These are phyloP conservation scores for Bradynema listronoti DNA, from an alignment of 1,140 invertebrate genomes.

Conservation along the genomic window DNA sequence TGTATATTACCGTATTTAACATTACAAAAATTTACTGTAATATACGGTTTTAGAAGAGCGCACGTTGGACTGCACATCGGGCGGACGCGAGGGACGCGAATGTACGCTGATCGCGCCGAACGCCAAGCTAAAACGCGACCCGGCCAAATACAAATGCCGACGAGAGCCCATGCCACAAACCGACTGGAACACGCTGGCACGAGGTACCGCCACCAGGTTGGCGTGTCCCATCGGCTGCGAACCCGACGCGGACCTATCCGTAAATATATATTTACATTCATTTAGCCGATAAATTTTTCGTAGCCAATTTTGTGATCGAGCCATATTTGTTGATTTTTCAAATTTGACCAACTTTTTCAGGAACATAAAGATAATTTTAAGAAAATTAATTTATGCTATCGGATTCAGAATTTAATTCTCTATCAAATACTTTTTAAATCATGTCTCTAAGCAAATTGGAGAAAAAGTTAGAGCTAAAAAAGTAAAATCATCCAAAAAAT, in stretches of 20 bases:
- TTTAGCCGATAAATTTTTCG: no score
- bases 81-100: slow-evolving; percentile 8
- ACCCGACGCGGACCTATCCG: slow-evolving; percentile 45
- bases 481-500: no score
- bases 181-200: slow-evolving; percentile 45
- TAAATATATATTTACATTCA: slow-evolving; percentile 20
- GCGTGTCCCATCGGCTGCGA: slow-evolving; percentile 50
- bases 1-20: no score
- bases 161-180: slow-evolving; percentile 48
- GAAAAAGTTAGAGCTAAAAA: no score
- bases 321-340: no score
- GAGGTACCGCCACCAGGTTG: slow-evolving; percentile 27
- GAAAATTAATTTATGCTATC: no score
- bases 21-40: no score
- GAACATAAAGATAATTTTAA: no score
- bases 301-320: not conserved
- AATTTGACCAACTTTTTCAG: no score
- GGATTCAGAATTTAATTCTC: no score
- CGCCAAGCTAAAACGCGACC: slow-evolving; percentile 22
- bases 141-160: slow-evolving; percentile 31
- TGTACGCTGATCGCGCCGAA: slow-evolving; percentile 29
- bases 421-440: no score
- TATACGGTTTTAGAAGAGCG: slow-evolving; percentile 39
- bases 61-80: slow-evolving; percentile 34
- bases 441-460: no score